Base-by-base conservation (phyloP, 2,797 vertebrate genomes). In the Bufotes viridis region DNA sequence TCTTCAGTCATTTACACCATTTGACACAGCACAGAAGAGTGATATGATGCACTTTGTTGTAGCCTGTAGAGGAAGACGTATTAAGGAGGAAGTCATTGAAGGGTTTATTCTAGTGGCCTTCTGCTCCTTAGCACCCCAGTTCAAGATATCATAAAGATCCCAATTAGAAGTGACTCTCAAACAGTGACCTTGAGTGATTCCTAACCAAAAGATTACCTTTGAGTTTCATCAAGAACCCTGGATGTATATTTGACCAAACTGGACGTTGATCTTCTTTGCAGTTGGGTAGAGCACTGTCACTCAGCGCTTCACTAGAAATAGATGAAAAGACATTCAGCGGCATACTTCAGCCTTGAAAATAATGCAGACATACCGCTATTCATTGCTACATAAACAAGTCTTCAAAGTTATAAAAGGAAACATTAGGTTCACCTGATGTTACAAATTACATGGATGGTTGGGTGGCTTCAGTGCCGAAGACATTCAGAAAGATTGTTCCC, bases 391-490 rank as follows among this genome's bases (percentile, higher is more conserved):
- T 89, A 82, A 89, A 89, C 88, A 89, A 76, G 80, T 86, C 84
- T 89, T 89, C 29, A 86, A 86, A 82, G 84, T 82, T 82, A 78
- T 70, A 86, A 86, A 89, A 86, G 70, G 80, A 82, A 82, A 89
- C 79, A 82, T 82, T 86, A 82, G 65, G 84, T 89, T 86, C 70
- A 89, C 72, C 78, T 86, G 76, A 79, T 89, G 88, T 86, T 89
- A 79, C 88, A 89, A 87, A 87, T 89, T 87, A 89, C 88, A 87
- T 87, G 88, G 85, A 89, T 89, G 79, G 80, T 82, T 89, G 84
- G 51, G 85, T 72, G 51, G 81, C 63, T 89, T 87, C 65, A 72
- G 63, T 63, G 34, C 80, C 63, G 85, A 72, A 89, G 85, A 89
- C 84, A 60, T 82, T 86, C 67, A 58, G 58, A 75, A 86, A 81